Base-by-base conservation (phyloP, 2,888 invertebrate genomes). In the Machimus rusticus region DNA sequence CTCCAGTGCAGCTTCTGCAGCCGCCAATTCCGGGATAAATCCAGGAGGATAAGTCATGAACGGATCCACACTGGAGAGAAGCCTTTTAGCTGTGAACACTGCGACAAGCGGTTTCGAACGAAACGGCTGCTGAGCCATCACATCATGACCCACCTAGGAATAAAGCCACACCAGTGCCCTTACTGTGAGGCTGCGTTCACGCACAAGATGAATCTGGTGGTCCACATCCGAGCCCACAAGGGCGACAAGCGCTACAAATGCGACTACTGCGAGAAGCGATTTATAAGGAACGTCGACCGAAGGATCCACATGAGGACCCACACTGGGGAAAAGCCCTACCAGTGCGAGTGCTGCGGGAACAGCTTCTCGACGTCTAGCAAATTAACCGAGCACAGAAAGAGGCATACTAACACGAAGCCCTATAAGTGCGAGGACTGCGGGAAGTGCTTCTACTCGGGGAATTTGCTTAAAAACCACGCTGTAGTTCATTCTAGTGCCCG, bases 401-500 rank as follows among this genome's bases (percentile, higher is more conserved):
- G 90, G 0, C 91, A 91, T 76, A 91, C 91, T 0, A 91, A 91
- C 0, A 92, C 91, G n/a, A 90, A 90, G 5, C 91, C 91, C 0
- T 91, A 90, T 74, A 90, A 89, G 0, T 91, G 91, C 43, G 89
- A 90, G 28, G 89, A 89, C 8, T 91, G 91, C 87, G 89, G 88
- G 6, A 91, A 91, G 77, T 88, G 90, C 0, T 91, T 91, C 43
- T 91, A 91, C 16, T 90, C 91, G 1, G 90, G 90, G 19, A 90
- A 90, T 2, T 89, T 91, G 1, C 84, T 92, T 5, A 90, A 90
- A 3, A 91, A 92, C 82, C 92, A 92, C 84, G 90, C 90, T 88
- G 90, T 91, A n/a, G 90, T 91, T 89, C 92, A 92, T 82, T 90
- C 91, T 8, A 90, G 90, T 4, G 90, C 90, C 4, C 91, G 91